Evolutionary conservation across 2,797 vertebrate species (phyloP).

Genomic region (Cuniculus paca): DNA sequence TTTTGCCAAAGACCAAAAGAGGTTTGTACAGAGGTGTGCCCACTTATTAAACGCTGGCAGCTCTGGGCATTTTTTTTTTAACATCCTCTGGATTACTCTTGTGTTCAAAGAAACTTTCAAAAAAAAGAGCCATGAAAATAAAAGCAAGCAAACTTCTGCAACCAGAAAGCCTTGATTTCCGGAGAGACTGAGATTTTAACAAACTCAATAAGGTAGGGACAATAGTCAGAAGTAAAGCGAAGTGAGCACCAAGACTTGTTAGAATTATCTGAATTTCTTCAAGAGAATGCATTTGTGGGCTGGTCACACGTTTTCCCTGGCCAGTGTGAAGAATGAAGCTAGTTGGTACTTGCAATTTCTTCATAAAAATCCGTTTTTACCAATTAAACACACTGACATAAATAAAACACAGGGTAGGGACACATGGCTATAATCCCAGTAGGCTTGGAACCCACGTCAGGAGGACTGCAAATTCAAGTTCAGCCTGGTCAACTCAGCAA

Average conservation of each 20-base stretch:
- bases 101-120: neutral
- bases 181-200: neutral
- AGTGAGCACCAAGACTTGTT: fast-evolving
- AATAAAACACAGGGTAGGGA: neutral
- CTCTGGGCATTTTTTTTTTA: neutral
- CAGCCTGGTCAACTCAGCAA: neutral
- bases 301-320: fast-evolving
- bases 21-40: neutral
- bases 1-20: neutral
- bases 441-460: neutral
- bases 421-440: neutral
- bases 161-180: neutral
- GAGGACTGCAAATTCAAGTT: neutral
- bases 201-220: neutral
- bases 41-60: fast-evolving
- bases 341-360: neutral
- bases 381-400: neutral
- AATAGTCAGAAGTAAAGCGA: neutral
- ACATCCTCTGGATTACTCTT: neutral
- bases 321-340: neutral
- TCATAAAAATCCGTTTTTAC: neutral
- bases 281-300: fast-evolving
- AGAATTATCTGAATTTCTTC: neutral
- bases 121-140: neutral
- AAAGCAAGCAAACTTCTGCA: neutral